phyloP scores from a whole-genome alignment of 2,888 invertebrate genomes.

The Cephus nigrinus region DNA sequence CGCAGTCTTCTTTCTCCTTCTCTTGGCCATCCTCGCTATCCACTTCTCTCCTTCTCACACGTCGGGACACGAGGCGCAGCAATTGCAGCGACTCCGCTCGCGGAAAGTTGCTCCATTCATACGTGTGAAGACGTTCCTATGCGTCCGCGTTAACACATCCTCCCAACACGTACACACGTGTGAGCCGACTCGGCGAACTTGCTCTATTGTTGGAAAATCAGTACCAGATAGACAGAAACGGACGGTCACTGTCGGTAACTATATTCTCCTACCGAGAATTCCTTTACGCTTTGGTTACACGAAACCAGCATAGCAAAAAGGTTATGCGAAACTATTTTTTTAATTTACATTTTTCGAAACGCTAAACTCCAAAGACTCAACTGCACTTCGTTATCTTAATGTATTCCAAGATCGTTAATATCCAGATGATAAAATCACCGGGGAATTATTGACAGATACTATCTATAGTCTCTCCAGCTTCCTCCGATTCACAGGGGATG shows the following conservation, averaged over 20 bases:
- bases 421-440: background rate
- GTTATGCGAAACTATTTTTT: too few relatives aligned
- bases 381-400: background rate
- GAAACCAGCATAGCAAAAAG: background rate
- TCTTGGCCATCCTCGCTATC: constrained; percentile 9
- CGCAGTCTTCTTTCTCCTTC: background rate
- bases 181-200: constrained; percentile 14
- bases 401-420: background rate
- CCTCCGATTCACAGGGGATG: background rate
- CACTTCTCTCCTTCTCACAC: constrained; percentile 9
- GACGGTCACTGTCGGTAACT: background rate
- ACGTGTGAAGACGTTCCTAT: constrained; percentile 34
- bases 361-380: background rate
- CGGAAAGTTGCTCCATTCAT: constrained; percentile 33
- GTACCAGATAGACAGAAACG: background rate
- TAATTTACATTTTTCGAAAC: background rate
- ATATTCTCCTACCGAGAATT: background rate
- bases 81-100: background rate
- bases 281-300: background rate
- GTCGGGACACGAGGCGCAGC: background rate
- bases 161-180: constrained; percentile 15
- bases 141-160: constrained; percentile 15
- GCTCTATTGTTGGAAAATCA: constrained; percentile 10
- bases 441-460: background rate
- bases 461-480: background rate